Evolutionary conservation across 2,888 invertebrate species (phyloP), one percentile per base, ranked within the genome.

Genomic region (Caradrina kadenii): DNA sequence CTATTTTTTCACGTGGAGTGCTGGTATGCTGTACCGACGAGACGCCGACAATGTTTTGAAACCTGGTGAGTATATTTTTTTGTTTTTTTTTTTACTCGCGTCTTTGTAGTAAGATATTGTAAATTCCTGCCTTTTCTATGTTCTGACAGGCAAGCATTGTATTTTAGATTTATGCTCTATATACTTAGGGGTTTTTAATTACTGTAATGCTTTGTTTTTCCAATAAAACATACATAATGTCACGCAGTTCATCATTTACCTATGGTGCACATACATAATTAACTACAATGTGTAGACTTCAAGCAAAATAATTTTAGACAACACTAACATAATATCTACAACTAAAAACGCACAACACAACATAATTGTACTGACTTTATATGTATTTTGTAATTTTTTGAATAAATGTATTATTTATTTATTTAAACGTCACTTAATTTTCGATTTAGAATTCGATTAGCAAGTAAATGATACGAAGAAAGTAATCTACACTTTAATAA

Each of bases 11-110:
- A 90, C 92, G 71, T 92, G 91, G 91, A 90, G 91, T 82, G 85
- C 86, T 53, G 94, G 92, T 52, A 94, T 96, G 94, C 79, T 94
- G 90, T 96, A 96, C 81, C 87, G 93, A 63, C 88, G 94, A 74
- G 95, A 94, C 80, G 89, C 92, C 26, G 93, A 94, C 87, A 93
- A 95, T 87, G 88, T 94, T 88, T 89, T 96, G 78, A 95, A 94
- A 83, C 93, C 95, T 56, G 95, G 95, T 95, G 82, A 91, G 94
- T 81, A 80, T 76, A 19, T 70, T 84, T 45, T 21, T 73, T 76
- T 75, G 26, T 54, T 72, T 17, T 58, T 42, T 55, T 58, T 49
- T 39, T 50, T 22, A 52, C 13, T 60, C 17, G 3, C 2, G 13
- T 39, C 8, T 1, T 17, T 19, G 8, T n/a, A 26, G 54, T 49